Percentiles rank a stretch among this genome's conserved stretches.
These are phyloP conservation scores for Drosophila affinis DNA, from an alignment of 2,888 invertebrate genomes.

Conservation along the genomic window DNA sequence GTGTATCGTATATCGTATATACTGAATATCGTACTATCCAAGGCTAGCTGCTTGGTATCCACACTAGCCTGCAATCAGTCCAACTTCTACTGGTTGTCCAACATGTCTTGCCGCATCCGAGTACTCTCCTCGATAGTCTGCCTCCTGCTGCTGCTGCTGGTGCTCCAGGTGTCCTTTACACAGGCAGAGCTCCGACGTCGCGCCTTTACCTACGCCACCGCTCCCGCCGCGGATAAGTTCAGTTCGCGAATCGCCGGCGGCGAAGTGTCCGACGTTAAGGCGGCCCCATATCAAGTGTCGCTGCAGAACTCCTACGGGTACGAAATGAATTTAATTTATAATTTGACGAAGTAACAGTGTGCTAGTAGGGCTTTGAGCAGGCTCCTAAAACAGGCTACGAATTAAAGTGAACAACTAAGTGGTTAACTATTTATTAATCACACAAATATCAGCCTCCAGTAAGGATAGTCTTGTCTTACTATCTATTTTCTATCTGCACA, in stretches of 20 bases:
- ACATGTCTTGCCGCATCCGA: constrained; percentile 56
- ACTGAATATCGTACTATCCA: constrained; percentile 25
- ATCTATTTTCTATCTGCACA: too few relatives aligned
- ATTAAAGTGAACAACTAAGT: not conserved
- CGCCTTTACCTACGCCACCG: not conserved
- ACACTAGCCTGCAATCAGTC: constrained; percentile 47
- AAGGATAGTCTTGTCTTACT: too few relatives aligned
- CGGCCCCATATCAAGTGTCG: constrained; percentile 82
- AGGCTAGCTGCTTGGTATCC: constrained; percentile 39
- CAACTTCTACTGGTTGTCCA: constrained; percentile 44
- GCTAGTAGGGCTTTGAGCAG: too few relatives aligned
- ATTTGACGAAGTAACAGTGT: not conserved
- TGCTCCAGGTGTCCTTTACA: constrained; percentile 31
- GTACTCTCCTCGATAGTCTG: constrained; percentile 21
- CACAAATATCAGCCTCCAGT: too few relatives aligned
- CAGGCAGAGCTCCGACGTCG: constrained; percentile 42
- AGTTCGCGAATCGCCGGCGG: constrained; percentile 76
- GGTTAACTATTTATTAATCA: not conserved
- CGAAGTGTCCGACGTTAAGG: constrained; percentile 52
- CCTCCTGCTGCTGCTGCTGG: constrained; percentile 29
- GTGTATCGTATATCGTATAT: constrained; percentile 15
- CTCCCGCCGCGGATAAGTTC: constrained; percentile 4
- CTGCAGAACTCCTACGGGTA: constrained; percentile 73
- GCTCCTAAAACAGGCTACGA: too few relatives aligned
- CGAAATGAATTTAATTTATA: not conserved